phyloP scores from a whole-genome alignment of 2,113 vertebrate genomes.

The Hyperoodon ampullatus region DNA sequence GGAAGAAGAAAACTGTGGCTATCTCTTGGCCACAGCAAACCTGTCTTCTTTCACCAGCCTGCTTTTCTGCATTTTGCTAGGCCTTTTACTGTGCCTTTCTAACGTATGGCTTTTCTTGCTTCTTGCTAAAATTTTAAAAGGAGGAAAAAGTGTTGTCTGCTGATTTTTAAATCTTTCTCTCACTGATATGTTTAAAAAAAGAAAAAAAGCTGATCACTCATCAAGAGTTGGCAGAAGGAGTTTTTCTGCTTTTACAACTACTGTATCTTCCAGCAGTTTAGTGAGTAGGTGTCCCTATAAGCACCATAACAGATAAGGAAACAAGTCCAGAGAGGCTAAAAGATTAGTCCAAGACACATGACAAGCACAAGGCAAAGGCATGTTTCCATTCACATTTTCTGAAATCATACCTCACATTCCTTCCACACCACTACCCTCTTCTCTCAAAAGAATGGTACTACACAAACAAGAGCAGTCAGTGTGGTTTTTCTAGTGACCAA shows the following conservation, averaged over 20 bases:
- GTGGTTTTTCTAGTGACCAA: neutral
- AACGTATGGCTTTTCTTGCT: neutral
- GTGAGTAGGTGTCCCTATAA: neutral
- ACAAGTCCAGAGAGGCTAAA: neutral
- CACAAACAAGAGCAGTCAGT: neutral
- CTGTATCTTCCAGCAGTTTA: neutral
- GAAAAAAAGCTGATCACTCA: neutral
- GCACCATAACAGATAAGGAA: neutral
- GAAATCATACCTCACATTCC: neutral
- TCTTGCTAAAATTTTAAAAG: conserved; percentile 42
- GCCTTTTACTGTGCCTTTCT: neutral
- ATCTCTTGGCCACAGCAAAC: neutral
- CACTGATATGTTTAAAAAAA: neutral
- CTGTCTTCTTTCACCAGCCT: neutral
- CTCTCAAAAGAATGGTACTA: neutral
- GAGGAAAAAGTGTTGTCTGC: neutral
- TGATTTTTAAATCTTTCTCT: conserved; percentile 34
- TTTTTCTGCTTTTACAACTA: neutral
- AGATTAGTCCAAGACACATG: neutral
- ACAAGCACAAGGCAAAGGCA: neutral
- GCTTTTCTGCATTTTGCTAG: neutral
- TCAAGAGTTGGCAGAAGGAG: neutral
- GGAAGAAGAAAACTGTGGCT: neutral
- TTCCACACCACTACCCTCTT: neutral
- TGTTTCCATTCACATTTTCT: neutral